Base-by-base conservation (phyloP, 2,888 invertebrate genomes). In the Hydriomena furcata region DNA sequence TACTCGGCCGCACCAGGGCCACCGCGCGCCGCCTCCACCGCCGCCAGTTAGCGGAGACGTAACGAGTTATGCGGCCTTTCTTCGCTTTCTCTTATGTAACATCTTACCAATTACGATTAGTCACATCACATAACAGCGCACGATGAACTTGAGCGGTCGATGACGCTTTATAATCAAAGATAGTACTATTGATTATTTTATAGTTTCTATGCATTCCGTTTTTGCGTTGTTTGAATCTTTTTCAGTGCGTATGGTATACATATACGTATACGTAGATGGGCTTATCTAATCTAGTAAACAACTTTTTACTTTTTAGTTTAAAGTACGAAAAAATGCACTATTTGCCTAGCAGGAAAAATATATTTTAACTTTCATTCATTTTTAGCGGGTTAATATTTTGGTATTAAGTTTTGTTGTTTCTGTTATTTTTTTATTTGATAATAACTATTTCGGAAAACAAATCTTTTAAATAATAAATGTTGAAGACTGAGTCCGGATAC, bases 31-130 rank as follows among this genome's bases (percentile, higher is more conserved):
- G 44, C 34, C 34, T 12, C 28, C 31, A 36, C 44, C 35, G 38
- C 54, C 36, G 32, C 12, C 67, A 74, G 75, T 79, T 79, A 80
- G 81, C 79, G 70, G 74, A 76, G 74, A 79, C 85, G 82, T 80
- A 82, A 85, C 83, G 74, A 79, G 80, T 79, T 79, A 73, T 68
- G 76, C 77, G 75, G 76, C 81, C 84, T 86, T 86, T 87, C 85
- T 85, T 85, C 66, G 87, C 89, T 89, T 89, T 89, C 89, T 86
- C 84, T 89, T 89, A 81, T 77, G 73, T 86, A 87, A 88, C 71
- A 60, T 61, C 60, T 74, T 75, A 79, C 78, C 75, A 79, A 77
- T 79, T 82, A 84, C 82, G 84, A 82, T 82, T 79, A 81, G 81
- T 80, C 74, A 80, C 79, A 81, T 80, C 74, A 79, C 78, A 81